Base-by-base conservation (phyloP, 2,797 vertebrate genomes). In the Austrolebias charrua region DNA sequence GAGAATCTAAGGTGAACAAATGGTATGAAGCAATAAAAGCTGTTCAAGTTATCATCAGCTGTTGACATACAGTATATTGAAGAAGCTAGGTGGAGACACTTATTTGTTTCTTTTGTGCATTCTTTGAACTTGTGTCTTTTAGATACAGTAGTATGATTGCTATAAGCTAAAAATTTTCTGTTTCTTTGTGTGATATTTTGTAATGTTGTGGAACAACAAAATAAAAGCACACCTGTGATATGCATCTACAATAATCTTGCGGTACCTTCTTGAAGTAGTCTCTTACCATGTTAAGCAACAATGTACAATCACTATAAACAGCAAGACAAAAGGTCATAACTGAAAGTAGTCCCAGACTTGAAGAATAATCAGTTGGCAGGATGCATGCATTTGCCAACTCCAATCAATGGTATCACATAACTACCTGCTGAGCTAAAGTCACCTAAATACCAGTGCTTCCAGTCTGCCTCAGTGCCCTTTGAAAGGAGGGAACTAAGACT, bases 361-460 rank as follows among this genome's bases (percentile, higher is more conserved):
- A 66, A 65, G 59, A 83, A 83, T 47, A 87, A 81, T 46, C 72
- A 75, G 59, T 48, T 72, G 69, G 73, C 64, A 77, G 58, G 65
- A 78, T 61, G 81, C 76, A 84, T 88, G 86, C 71, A 92, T 94
- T 93, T 91, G 87, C 91, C 93, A 91, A 83, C 73, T 88, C 85
- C 57, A 73, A 91, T 94, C 91, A 91, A 79, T 81, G 80, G 89
- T 85, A 89, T 76, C 71, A 63, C 83, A 90, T 86, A 88, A 93
- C 84, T 92, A 90, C 95, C 92, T 91, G 89, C 61, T 76, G 90
- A 90, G 88, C 60, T 65, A 40, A 76, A 94, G 90, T 92, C 93
- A 90, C 90, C 90, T 93, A 95, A 96, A 95, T 95, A 94, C 92
- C 94, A 94, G 92, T 92, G 87, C 83, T 91, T 89, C 88, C 89